phyloP scores from a whole-genome alignment of 1,140 invertebrate species.

The Macrostomum lignano region DNA sequence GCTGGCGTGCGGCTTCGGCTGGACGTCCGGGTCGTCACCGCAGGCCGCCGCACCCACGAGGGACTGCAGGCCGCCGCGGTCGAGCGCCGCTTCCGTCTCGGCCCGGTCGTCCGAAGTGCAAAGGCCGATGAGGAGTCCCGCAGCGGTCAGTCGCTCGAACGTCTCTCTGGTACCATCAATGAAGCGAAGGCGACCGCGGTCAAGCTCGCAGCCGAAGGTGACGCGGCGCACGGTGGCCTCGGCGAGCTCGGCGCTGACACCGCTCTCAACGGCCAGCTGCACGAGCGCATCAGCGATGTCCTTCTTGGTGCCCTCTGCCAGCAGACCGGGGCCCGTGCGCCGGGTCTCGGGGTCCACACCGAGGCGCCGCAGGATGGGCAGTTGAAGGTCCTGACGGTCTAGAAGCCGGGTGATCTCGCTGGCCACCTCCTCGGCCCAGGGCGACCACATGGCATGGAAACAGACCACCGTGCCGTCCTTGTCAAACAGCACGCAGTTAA shows the following conservation, averaged over 20 bases:
- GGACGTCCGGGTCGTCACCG: constrained; percentile 25
- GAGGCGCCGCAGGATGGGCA: too few species aligned
- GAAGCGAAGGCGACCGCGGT: too few species aligned
- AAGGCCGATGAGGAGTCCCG: too few species aligned
- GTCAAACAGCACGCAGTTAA: constrained; percentile 32
- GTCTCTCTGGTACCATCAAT: too few species aligned
- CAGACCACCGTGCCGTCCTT: constrained; percentile 32
- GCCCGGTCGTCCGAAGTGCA: too few species aligned
- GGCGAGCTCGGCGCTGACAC: constrained; percentile 11
- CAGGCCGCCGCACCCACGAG: constrained; percentile 29
- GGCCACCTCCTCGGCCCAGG: constrained; percentile 22
- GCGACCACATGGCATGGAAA: constrained; percentile 30
- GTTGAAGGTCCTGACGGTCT: too few species aligned
- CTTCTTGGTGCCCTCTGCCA: constrained; percentile 26
- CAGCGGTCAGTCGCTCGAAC: too few species aligned
- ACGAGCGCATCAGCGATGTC: constrained; percentile 17
- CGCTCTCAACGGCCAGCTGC: constrained; percentile 18
- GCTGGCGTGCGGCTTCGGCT: constrained; percentile 29
- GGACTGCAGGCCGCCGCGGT: constrained; percentile 15
- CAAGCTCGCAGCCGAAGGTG: too few species aligned
- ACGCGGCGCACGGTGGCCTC: constrained; percentile 10
- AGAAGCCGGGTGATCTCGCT: too few species aligned
- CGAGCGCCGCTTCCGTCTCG: constrained; percentile 15
- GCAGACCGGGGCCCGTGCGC: constrained; percentile 22
- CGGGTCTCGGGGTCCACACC: constrained; percentile 11